Base-by-base conservation (phyloP, 2,888 invertebrate genomes). In the Epirrhoe tristata region DNA sequence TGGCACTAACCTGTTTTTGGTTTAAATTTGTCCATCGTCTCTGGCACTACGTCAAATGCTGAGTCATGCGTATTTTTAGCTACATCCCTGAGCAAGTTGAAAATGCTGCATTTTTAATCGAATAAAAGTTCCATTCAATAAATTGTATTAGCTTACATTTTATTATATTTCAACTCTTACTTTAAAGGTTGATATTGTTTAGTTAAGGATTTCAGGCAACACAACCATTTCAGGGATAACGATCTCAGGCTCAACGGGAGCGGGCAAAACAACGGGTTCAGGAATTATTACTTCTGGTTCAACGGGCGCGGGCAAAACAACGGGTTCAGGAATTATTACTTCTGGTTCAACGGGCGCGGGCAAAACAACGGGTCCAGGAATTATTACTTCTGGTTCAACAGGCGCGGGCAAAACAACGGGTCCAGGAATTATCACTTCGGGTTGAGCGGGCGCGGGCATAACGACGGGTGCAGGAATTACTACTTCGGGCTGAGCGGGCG, bases 11-110 rank as follows among this genome's bases (percentile, higher is more conserved):
- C 66, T 67, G 66, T 12, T 63, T 63, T 24, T n/a, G 34, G 46
- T 4, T 14, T 14, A n/a, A 58, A 59, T 51, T 14, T 14, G 7
- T 50, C 53, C 53, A 24, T 43, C 43, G 46, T 34, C 58, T 48
- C 55, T 59, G 46, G 58, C 58, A 68, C 78, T 75, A 78, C 82
- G 84, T 85, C 84, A 87, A 73, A 70, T 75, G 71, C 77, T 88
- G 88, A 86, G 72, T 89, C 88, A 88, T 67, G 54, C 65, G 50
- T 82, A 81, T 83, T 81, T 82, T 78, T 82, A 81, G 74, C 71
- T 43, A 39, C 68, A 56, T 71, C 70, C 70, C 68, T 61, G 62
- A 14, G 56, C 43, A 50, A n/a, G 57, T 39, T 46, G 31, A 32
- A 53, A 36, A 31, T 54, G 60, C 61, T 52, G 64, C 64, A 64